Evolutionary conservation across 2,113 vertebrate species (phyloP), one percentile per base, ranked within the genome.

Genomic region (Salvelinus sp.): DNA sequence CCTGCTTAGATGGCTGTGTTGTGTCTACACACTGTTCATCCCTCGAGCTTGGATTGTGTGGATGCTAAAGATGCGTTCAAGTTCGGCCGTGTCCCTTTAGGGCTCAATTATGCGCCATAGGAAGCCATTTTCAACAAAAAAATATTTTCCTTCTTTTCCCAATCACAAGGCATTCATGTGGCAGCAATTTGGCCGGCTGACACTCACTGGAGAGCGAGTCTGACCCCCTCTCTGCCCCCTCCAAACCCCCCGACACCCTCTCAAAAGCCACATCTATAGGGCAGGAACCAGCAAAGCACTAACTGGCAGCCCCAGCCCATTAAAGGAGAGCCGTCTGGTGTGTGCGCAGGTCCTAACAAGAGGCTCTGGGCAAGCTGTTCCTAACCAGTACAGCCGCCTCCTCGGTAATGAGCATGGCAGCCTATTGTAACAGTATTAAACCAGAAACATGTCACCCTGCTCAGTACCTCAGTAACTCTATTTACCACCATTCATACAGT

Each of bases 261-360:
- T 74, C 60, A 75, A 83, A 88, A 92, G 88, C 91, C 91, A 92
- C 92, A 93, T 92, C 88, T 91, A 44, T 44, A 44, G 9, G 38
- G 38, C 9, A 44, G 38, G 9, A 44, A 44, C 38, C 38, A 44
- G 38, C 38, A 44, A 44, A 9, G 38, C 38, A 79, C 78, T 85
- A 70, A 82, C 78, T 70, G 81, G 78, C 75, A 75, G 83, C 78
- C 83, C 70, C 74, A 73, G 80, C 84, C 78, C 83, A 85, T 89
- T 88, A 90, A 89, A 89, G 64, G 3, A 14, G 20, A 71, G 20
- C 72, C 79, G 68, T 82, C 58, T 66, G 78, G 70, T 70, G 38
- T 30, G 38, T 44, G 13, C 20, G 44, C 75, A 75, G 13, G 75
- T 81, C 75, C 23, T 33, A 68, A 72, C 78, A 69, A 54, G 65